phyloP scores from a whole-genome alignment of 2,888 invertebrate species.

The Pristionchus entomophagus region DNA sequence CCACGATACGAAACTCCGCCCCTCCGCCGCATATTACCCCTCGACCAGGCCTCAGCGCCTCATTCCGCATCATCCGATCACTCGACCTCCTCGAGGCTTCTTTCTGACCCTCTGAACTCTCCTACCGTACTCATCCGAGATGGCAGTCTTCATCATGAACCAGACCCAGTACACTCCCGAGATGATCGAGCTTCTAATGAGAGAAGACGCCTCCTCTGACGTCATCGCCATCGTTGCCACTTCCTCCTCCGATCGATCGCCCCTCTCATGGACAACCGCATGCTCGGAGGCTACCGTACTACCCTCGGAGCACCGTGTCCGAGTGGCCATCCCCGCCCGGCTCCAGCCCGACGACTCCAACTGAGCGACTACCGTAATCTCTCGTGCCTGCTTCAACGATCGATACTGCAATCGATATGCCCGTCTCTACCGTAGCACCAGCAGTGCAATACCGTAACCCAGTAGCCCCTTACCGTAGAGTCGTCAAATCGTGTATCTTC shows the following conservation, averaged over 20 bases:
- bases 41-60: neutral
- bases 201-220: constrained; percentile 20
- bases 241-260: constrained; percentile 17
- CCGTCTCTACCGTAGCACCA: neutral
- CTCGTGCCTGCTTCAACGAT: no score
- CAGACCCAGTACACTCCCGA: neutral
- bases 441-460: no score
- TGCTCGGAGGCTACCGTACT: constrained; percentile 32
- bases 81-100: neutral
- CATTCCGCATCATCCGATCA: constrained; percentile 30
- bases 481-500: no score
- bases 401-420: neutral
- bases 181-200: constrained; percentile 9
- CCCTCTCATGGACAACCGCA: neutral
- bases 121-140: constrained; percentile 11
- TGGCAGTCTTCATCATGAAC: constrained; percentile 41
- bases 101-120: neutral
- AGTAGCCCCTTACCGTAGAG: neutral
- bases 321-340: neutral
- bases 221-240: neutral
- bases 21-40: constrained; percentile 15
- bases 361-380: constrained; percentile 38
- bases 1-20: neutral
- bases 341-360: constrained; percentile 25
- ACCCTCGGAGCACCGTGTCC: constrained; percentile 6